Percentiles rank a stretch among this genome's conserved stretches.
phyloP scores from a whole-genome alignment of 1,140 invertebrate genomes.

The Steinernema khuongi region DNA sequence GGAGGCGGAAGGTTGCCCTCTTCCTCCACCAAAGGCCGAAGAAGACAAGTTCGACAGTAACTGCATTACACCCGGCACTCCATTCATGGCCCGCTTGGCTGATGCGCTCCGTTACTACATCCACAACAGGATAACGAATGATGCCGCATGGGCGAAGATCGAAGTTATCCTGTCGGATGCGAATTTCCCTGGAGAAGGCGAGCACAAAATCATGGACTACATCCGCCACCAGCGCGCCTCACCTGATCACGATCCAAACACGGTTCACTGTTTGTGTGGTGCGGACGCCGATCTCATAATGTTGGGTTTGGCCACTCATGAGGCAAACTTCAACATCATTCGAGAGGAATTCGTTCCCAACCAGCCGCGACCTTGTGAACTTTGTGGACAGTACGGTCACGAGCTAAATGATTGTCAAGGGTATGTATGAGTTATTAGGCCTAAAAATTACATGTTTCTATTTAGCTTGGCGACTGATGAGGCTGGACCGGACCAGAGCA shows the following conservation, averaged over 20 bases:
- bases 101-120: conserved; percentile 92
- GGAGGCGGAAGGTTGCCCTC: conserved; percentile 69
- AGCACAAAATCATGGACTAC: conserved; percentile 99
- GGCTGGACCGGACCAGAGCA: conserved; percentile 44
- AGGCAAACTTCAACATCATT: conserved; percentile 85
- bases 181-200: conserved; percentile 95
- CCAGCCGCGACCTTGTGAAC: conserved; percentile 86
- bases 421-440: conserved; percentile 13
- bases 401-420: conserved; percentile 92
- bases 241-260: conserved; percentile 93
- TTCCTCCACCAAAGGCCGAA: conserved; percentile 84
- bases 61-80: conserved; percentile 96
- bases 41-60: conserved; percentile 94
- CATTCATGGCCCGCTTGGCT: conserved; percentile 91
- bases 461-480: conserved; percentile 33
- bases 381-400: conserved; percentile 90
- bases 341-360: conserved; percentile 97
- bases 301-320: conserved; percentile 94
- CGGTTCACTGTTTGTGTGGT: conserved; percentile 91
- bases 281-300: conserved; percentile 97
- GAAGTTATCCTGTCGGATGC: conserved; percentile 96
- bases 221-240: conserved; percentile 70
- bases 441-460: conserved; percentile 1
- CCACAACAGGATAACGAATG: conserved; percentile 84
- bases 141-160: conserved; percentile 88